Percentiles rank a stretch among this genome's conserved stretches.
Evolutionary conservation across 23 tunicate genomes (phyloP).

Genomic region (Ciona savignyi): DNA sequence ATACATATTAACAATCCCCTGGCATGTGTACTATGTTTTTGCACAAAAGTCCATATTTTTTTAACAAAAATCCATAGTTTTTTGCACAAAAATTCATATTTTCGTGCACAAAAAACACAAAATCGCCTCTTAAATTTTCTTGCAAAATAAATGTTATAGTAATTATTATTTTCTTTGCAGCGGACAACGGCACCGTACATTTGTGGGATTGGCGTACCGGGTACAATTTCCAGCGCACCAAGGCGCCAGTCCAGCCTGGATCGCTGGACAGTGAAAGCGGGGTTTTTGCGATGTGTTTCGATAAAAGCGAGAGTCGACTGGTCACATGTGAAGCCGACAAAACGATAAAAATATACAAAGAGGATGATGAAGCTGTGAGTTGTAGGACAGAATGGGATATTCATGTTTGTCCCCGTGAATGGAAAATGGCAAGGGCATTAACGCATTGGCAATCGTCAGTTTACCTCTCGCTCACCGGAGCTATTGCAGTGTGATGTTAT

Average conservation of each 20-base stretch:
- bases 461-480: too few relatives aligned
- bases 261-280: slow-evolving; percentile 98
- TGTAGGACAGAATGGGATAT: slow-evolving; percentile 83
- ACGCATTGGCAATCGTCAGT: too few relatives aligned
- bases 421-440: too few relatives aligned
- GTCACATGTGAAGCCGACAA: slow-evolving; percentile 97
- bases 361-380: slow-evolving; percentile 94
- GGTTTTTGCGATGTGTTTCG: slow-evolving; percentile 94
- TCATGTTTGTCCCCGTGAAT: slow-evolving; percentile 89
- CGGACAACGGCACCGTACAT: slow-evolving; percentile 96
- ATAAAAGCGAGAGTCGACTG: slow-evolving; percentile 76
- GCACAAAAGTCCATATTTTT: too few relatives aligned
- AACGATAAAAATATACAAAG: slow-evolving; percentile 94
- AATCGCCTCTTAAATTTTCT: too few relatives aligned
- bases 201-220: slow-evolving; percentile 99
- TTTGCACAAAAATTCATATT: too few relatives aligned
- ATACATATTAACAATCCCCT: too few relatives aligned
- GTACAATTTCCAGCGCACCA: slow-evolving; percentile 87
- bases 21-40: too few relatives aligned
- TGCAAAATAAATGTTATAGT: too few relatives aligned
- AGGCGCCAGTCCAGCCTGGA: slow-evolving; percentile 98
- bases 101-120: too few relatives aligned
- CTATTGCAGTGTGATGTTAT: slow-evolving; percentile 89
- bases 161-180: too few relatives aligned
- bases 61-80: too few relatives aligned